Conservation (phyloP, 1,140 invertebrate species). For the Drusus annulatus region DNA sequence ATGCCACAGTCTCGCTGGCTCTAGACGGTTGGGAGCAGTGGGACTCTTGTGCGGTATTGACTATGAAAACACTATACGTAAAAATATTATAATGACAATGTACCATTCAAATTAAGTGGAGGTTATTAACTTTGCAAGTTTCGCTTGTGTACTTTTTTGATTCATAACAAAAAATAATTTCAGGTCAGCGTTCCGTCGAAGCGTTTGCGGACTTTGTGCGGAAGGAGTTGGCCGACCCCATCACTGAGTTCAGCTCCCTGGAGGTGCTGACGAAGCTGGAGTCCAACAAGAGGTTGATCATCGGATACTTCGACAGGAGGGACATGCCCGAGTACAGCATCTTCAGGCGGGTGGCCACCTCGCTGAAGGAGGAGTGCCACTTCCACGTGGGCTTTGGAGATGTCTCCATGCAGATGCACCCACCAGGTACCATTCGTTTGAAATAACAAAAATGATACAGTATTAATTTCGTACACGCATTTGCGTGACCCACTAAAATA, state of each 20-base stretch:
- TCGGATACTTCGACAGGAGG: constrained; percentile 93
- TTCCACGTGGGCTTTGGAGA: constrained; percentile 96
- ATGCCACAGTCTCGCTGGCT: no score
- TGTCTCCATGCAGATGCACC: constrained; percentile 86
- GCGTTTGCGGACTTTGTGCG: constrained; percentile 91
- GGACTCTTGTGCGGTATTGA: no score
- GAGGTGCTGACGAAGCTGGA: constrained; percentile 86
- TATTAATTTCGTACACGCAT: no score
- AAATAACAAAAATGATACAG: no score
- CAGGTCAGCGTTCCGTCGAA: constrained; percentile 77
- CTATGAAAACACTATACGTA: no score
- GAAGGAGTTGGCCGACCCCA: constrained; percentile 93
- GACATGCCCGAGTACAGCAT: constrained; percentile 86
- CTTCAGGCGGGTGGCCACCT: constrained; percentile 87
- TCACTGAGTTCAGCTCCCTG: constrained; percentile 83
- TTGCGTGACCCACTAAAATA: no score
- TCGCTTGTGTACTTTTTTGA: no score
- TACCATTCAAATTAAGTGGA: no score
- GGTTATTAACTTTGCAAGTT: no score
- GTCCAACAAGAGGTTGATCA: constrained; percentile 91
- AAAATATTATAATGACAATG: no score
- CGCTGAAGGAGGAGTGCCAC: constrained; percentile 95
- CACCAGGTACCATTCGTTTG: constrained; percentile 73
- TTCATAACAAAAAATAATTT: no score
- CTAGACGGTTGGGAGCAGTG: no score